A percentile compares a stretch with the other conserved stretches of the same genome.
phyloP scores from a whole-genome alignment of 1,140 invertebrate genomes.

The Magallana angulata region DNA sequence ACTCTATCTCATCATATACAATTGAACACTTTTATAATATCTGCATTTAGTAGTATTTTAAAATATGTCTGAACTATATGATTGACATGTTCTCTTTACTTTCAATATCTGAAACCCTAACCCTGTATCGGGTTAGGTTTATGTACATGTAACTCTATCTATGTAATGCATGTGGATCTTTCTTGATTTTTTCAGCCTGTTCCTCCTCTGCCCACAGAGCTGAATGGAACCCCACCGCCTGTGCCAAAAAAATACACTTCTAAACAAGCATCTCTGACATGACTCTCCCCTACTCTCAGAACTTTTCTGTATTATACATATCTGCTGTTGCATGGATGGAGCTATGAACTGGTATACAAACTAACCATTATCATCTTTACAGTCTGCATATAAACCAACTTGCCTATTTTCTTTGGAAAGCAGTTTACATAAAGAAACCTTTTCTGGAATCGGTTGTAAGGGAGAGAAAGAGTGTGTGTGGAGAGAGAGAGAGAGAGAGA shows the following conservation, averaged over 20 bases:
- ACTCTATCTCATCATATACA: too few species aligned
- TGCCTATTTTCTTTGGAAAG: too few species aligned
- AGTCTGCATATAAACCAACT: too few species aligned
- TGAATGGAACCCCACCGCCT: slow-evolving; percentile 50
- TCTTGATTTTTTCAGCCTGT: slow-evolving; percentile 58
- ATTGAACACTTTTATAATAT: too few species aligned
- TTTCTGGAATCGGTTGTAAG: too few species aligned
- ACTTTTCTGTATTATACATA: neutral
- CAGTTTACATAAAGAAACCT: too few species aligned
- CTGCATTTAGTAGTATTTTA: too few species aligned
- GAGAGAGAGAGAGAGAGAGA: too few species aligned
- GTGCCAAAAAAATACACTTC: slow-evolving; percentile 57
- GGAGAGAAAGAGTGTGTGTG: too few species aligned
- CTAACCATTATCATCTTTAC: neutral
- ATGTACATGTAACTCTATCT: neutral
- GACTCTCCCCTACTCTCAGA: neutral
- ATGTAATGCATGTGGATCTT: slow-evolving; percentile 1
- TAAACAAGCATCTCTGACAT: slow-evolving; percentile 26
- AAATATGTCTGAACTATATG: too few species aligned
- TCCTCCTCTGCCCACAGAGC: slow-evolving; percentile 58
- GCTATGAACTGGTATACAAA: slow-evolving; percentile 8
- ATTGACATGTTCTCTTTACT: too few species aligned
- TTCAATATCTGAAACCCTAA: too few species aligned
- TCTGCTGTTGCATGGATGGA: slow-evolving; percentile 22
- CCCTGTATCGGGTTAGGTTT: neutral